These are phyloP conservation scores for Drosophila paranaensis DNA, from an alignment of 2,888 invertebrate genomes.

Conservation along the genomic window DNA sequence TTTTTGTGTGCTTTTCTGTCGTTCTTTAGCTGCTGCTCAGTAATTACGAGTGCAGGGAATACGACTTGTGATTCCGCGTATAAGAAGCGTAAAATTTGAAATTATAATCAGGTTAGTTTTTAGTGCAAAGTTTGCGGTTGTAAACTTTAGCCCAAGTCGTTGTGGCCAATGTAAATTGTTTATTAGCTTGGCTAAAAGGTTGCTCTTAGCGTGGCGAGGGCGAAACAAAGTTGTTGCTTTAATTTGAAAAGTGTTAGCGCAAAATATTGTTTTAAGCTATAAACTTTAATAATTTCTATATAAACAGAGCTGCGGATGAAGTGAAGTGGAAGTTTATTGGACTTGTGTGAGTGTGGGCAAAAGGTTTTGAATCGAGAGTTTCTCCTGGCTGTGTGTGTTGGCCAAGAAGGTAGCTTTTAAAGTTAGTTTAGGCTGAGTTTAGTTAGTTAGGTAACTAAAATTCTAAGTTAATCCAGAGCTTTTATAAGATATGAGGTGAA, in stretches of 20 bases:
- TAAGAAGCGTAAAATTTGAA: slow-evolving; percentile 68
- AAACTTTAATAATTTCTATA: slow-evolving; percentile 13
- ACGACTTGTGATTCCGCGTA: slow-evolving; percentile 45
- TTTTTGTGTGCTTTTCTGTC: slow-evolving; percentile 16
- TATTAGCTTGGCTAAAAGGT: slow-evolving; percentile 46
- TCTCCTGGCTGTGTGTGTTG: background rate
- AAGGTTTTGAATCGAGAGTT: background rate
- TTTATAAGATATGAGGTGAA: background rate
- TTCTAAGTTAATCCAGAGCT: background rate
- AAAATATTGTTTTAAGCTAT: slow-evolving; percentile 12
- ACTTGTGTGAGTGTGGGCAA: background rate
- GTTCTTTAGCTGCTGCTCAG: slow-evolving; percentile 23
- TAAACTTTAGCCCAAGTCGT: slow-evolving; percentile 32
- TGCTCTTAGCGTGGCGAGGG: background rate
- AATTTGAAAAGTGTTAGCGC: slow-evolving; percentile 2
- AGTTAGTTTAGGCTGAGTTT: background rate
- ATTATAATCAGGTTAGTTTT: slow-evolving; percentile 68
- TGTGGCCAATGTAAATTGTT: slow-evolving; percentile 58
- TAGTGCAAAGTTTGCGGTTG: slow-evolving; percentile 27
- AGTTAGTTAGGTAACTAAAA: background rate
- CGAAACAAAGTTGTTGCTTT: slow-evolving; percentile 10
- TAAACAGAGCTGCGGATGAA: background rate
- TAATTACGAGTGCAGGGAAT: slow-evolving; percentile 55
- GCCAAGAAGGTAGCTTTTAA: background rate
- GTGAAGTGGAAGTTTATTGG: background rate